phyloP scores from a whole-genome alignment of 2,797 vertebrate species.

The Falco rusticolus region DNA sequence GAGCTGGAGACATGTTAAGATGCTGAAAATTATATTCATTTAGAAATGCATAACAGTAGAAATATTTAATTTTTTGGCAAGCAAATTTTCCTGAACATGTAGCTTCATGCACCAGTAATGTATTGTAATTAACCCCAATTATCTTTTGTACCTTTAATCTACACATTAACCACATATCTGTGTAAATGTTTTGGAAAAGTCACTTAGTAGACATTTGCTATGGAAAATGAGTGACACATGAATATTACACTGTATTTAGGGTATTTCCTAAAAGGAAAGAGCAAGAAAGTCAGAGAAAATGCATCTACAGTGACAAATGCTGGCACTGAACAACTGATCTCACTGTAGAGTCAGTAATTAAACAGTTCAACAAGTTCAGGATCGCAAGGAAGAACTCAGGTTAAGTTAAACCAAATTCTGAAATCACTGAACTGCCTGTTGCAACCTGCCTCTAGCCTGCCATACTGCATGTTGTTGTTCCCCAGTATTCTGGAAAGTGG shows the following conservation, averaged over 20 bases:
- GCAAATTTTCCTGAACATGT: slow-evolving; percentile 49
- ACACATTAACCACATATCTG: background rate
- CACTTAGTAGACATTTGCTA: slow-evolving; percentile 9
- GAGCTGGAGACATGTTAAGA: slow-evolving; percentile 30
- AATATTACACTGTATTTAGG: background rate
- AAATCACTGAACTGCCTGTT: background rate
- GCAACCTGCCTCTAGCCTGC: background rate
- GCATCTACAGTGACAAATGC: background rate
- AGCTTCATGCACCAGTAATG: slow-evolving; percentile 49
- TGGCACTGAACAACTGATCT: background rate
- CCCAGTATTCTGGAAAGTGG: background rate
- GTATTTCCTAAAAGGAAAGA: background rate
- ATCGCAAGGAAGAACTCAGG: slow-evolving; percentile 1
- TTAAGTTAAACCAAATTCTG: background rate
- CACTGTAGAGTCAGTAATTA: background rate
- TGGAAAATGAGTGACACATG: background rate
- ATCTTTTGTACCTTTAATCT: slow-evolving; percentile 47
- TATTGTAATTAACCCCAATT: slow-evolving; percentile 54
- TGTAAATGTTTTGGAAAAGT: slow-evolving; percentile 40
- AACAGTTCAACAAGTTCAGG: background rate
- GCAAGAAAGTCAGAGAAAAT: background rate
- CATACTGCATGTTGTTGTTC: background rate
- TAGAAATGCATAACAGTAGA: slow-evolving; percentile 51
- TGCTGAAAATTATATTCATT: slow-evolving; percentile 53
- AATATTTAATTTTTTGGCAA: slow-evolving; percentile 58